These are phyloP conservation scores for Scopus umbretta DNA, from an alignment of 2,113 vertebrate species.

Conservation along the genomic window DNA sequence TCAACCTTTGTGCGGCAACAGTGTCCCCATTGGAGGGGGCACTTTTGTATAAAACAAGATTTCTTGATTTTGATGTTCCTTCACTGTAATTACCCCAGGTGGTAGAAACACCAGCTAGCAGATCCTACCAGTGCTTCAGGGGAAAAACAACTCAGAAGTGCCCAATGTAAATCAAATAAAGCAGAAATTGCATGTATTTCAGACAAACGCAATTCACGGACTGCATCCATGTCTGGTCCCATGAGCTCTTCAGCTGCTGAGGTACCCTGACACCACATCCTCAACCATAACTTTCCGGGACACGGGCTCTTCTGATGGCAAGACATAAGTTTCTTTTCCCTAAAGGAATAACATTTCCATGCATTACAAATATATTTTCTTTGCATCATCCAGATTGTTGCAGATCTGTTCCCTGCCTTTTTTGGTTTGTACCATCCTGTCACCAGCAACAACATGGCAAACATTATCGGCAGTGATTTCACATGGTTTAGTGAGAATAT, in stretches of 20 bases:
- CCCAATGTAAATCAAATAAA: background rate
- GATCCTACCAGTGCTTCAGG: background rate
- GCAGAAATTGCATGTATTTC: background rate
- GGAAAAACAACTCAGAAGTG: background rate
- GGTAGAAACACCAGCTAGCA: background rate
- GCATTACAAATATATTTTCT: background rate
- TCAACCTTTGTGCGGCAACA: background rate
- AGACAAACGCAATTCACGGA: background rate
- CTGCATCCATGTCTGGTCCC: background rate
- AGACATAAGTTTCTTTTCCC: background rate
- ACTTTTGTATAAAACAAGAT: background rate
- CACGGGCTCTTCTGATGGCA: background rate
- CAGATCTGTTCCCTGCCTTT: background rate
- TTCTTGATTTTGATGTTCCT: background rate
- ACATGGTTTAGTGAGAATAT: background rate
- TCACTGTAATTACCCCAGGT: background rate
- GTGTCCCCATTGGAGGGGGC: background rate
- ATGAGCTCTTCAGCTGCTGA: background rate
- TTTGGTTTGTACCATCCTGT: background rate
- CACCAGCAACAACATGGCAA: background rate
- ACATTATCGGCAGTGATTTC: background rate
- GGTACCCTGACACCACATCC: background rate
- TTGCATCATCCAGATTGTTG: background rate
- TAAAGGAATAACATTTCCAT: background rate
- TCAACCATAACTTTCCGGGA: background rate